Base-by-base conservation (phyloP, 2,113 vertebrate genomes). In the Trematomus loennbergii region DNA sequence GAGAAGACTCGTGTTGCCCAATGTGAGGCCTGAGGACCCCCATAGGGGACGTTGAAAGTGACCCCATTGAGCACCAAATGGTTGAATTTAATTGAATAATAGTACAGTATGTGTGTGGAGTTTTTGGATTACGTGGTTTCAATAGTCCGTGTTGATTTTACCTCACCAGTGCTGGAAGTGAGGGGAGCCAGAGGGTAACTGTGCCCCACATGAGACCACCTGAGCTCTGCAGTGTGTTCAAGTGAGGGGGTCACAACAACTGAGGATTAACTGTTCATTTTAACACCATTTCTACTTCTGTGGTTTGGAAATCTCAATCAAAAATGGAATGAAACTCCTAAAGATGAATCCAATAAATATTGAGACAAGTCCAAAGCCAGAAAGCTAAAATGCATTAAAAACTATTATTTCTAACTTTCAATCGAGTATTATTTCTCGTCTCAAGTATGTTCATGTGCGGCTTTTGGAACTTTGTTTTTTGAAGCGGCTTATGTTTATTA, bases 121-220 rank as follows among this genome's bases (percentile, higher is more conserved):
- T 20, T 53, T 70, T 53, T 48, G 40, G 66, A 58, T 76, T 12
- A 40, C 5, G 40, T 40, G 50, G 25, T 20, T 36, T 70, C 49
- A 52, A 22, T 22, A 36, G 25, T 40, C 17, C 9, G 0, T 57
- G 46, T 16, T 79, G 63, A 46, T 73, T 66, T 78, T 53, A 73
- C 33, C 49, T 54, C 49, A 58, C 33, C 54, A 40, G 61, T 45
- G 48, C 15, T 52, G 54, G 29, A 46, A 45, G 29, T 20, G 46
- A 29, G 17, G 17, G 25, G 45, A 64, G n/a, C 40, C 52, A 49
- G 50, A 57, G 59, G 75, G 59, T 49, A 53, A 15, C 50, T 45
- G 58, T 70, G 43, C 43, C 16, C n/a, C 15, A 33, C 25, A 63
- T 16, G 25, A 49, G 54, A 64, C 43, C 77, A 71, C 48, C 75